phyloP scores from a whole-genome alignment of 2,888 invertebrate genomes.

The Lumbricus terrestris region DNA sequence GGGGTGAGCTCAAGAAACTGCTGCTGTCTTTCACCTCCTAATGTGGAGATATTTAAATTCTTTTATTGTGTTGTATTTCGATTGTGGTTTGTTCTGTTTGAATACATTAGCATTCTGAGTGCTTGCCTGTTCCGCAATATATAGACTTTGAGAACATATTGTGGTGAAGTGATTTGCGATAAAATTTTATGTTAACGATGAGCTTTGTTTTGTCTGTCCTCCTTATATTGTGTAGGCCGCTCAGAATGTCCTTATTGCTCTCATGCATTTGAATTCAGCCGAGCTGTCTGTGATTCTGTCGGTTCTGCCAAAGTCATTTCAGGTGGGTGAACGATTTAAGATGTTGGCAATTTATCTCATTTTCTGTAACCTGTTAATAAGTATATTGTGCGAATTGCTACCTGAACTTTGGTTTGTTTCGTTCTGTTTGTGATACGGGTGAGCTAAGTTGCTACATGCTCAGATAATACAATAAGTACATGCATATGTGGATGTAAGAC shows the following conservation, averaged over 20 bases:
- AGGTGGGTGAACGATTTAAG: conserved; percentile 41
- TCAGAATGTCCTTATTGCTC: conserved; percentile 69
- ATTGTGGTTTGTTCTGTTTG: neutral
- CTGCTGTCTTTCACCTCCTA: neutral
- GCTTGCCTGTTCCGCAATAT: neutral
- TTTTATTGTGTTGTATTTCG: neutral
- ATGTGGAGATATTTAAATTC: neutral
- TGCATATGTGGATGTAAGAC: neutral
- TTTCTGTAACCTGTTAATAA: no score
- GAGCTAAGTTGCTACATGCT: no score
- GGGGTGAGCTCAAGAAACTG: neutral
- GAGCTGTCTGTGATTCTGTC: conserved; percentile 76
- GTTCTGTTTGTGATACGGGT: no score
- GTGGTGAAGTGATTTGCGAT: neutral
- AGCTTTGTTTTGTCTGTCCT: neutral
- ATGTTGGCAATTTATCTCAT: no score
- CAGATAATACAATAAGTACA: no score
- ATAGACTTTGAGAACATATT: neutral
- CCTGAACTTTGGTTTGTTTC: no score
- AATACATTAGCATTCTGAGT: neutral
- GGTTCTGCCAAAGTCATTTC: conserved; percentile 60
- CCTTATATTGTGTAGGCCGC: conserved; percentile 61
- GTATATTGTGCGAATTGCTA: no score
- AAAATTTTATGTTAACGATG: neutral
- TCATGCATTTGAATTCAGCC: conserved; percentile 87